phyloP scores from a whole-genome alignment of 2,888 invertebrate genomes.

The Brachycybe producta region DNA sequence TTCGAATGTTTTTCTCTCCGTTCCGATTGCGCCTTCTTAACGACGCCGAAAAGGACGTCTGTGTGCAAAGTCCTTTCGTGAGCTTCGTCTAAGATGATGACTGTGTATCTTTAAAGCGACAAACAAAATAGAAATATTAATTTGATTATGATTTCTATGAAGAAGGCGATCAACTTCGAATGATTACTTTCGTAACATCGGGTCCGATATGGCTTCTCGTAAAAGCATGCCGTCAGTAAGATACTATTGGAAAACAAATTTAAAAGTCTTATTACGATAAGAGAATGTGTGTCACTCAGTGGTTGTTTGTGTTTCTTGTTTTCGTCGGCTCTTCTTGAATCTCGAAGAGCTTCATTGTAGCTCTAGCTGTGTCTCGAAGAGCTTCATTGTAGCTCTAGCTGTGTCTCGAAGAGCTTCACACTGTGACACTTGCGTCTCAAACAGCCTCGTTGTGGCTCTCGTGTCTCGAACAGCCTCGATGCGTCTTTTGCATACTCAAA shows the following conservation, averaged over 20 bases:
- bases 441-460: no score
- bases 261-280: no score
- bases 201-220: slow-evolving; percentile 64
- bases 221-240: slow-evolving; percentile 90
- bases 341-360: no score
- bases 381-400: no score
- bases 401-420: no score
- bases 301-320: no score
- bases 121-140: not conserved
- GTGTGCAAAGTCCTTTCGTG: slow-evolving; percentile 91
- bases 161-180: not conserved
- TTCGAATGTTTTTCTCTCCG: slow-evolving; percentile 33
- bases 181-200: slow-evolving; percentile 27
- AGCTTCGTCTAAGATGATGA: slow-evolving; percentile 83
- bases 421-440: no score
- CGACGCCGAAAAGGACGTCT: slow-evolving; percentile 84
- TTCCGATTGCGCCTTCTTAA: slow-evolving; percentile 69
- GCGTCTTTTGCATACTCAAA: no score
- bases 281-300: no score
- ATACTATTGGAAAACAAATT: slow-evolving; percentile 41
- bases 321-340: no score
- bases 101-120: slow-evolving; percentile 47
- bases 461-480: no score
- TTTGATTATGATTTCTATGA: not conserved
- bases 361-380: no score